Base-by-base conservation (phyloP, 2,113 vertebrate genomes). In the Riparia riparia region DNA sequence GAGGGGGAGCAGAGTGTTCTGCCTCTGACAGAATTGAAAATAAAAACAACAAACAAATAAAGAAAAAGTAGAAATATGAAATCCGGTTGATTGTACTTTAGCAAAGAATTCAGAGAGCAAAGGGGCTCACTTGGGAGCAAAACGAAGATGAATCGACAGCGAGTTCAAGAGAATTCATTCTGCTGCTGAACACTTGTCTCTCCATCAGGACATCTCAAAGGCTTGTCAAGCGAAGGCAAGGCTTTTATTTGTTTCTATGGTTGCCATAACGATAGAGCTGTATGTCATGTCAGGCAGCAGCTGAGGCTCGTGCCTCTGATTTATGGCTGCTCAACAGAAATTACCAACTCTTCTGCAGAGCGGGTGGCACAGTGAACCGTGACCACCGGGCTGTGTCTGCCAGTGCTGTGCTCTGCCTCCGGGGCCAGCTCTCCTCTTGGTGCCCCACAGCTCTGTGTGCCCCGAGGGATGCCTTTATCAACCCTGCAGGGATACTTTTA, bases 201-300 rank as follows among this genome's bases (percentile, higher is more conserved):
- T 97, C 97, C 98, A 95, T 97, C 96, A 97, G 91, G 91, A 96
- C 95, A 95, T 96, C 72, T 91, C 97, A 90, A 96, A 96, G 94
- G 90, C 96, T 95, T 96, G 97, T 96, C 97, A 98, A 92, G 95
- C 5, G 1, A 84, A 95, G 93, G 95, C 72, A 64, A 93, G 25
- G 94, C 95, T 98, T 98, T 97, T 98, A 97, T 97, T 95, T 72
- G 17, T 92, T 94, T 95, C 96, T 91, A 1, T 86, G 96, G 97
- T 98, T 98, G 96, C 97, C 97, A 98, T 98, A 97, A 98, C 65
- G 16, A 98, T 95, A 91, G 93, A 98, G 95, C 96, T 96, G 89
- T 96, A 97, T 98, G 98, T 98, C 98, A 97, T 81, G 94, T 96
- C 97, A 96, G 92, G 91, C 49, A 3, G 81, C 96, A 86, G 95